Conservation (phyloP, 2,888 invertebrate species). For the Pemphredon lugubris region DNA sequence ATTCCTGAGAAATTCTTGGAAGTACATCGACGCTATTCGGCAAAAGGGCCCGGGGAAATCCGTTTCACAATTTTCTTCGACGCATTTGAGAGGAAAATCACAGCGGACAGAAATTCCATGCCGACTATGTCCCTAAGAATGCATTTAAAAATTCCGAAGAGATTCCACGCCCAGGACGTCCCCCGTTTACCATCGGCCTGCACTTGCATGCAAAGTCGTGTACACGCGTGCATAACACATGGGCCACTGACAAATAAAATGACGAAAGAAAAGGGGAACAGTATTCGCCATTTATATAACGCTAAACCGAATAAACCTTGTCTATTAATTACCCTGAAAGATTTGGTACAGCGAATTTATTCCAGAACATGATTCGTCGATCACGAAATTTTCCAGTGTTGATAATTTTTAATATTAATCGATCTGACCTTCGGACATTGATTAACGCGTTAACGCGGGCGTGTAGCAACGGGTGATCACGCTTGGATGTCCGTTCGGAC, state of each 20-base stretch:
- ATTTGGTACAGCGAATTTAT: too few relatives aligned
- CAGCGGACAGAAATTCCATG: conserved; percentile 41
- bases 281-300: too few relatives aligned
- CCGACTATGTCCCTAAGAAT: conserved; percentile 53
- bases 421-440: too few relatives aligned
- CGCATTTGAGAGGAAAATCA: conserved; percentile 48
- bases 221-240: conserved; percentile 15
- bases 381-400: too few relatives aligned
- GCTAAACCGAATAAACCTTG: too few relatives aligned
- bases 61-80: conserved; percentile 25
- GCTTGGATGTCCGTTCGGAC: too few relatives aligned
- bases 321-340: too few relatives aligned
- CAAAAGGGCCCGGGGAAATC: neutral
- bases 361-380: too few relatives aligned
- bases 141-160: conserved; percentile 55
- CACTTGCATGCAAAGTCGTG: neutral
- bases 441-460: too few relatives aligned
- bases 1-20: conserved; percentile 11
- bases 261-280: neutral
- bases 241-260: conserved; percentile 17
- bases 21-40: conserved; percentile 8
- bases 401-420: too few relatives aligned
- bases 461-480: too few relatives aligned
- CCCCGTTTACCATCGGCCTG: neutral
- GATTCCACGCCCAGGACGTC: conserved; percentile 29